phyloP scores from a whole-genome alignment of 2,113 vertebrate species.

The Mus pahari region DNA sequence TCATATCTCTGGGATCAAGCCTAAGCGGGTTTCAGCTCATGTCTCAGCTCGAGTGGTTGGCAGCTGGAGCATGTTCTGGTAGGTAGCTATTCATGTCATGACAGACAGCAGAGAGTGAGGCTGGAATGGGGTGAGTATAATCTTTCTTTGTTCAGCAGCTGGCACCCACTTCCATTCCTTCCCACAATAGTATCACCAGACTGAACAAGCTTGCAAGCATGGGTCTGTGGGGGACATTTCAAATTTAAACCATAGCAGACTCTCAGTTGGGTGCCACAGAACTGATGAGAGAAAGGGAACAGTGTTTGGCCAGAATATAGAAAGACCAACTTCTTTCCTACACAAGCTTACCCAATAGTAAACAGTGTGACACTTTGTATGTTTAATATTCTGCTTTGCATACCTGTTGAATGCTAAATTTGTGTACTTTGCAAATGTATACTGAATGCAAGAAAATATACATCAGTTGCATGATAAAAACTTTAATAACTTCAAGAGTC shows the following conservation, averaged over 20 bases:
- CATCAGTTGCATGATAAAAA: constrained; percentile 10
- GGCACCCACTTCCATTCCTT: background rate
- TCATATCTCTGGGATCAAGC: background rate
- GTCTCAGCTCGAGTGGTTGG: background rate
- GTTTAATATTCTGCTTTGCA: background rate
- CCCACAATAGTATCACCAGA: background rate
- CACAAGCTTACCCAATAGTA: background rate
- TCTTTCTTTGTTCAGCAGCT: background rate
- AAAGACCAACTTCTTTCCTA: constrained; percentile 15
- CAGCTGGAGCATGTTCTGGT: background rate
- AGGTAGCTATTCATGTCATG: background rate
- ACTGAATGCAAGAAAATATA: background rate
- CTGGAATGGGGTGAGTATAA: no score
- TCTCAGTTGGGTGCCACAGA: background rate
- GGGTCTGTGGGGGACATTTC: background rate
- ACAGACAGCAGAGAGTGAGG: background rate
- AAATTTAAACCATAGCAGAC: background rate
- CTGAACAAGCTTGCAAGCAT: background rate
- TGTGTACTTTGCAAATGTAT: no score
- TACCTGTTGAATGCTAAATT: background rate
- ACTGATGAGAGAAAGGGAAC: constrained; percentile 23
- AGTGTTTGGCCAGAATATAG: constrained; percentile 15
- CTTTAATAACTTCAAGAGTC: background rate
- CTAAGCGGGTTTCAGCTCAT: background rate
- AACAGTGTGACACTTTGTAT: background rate